These are phyloP conservation scores for Xestia xanthographa DNA, from an alignment of 2,888 invertebrate genomes.

Conservation along the genomic window DNA sequence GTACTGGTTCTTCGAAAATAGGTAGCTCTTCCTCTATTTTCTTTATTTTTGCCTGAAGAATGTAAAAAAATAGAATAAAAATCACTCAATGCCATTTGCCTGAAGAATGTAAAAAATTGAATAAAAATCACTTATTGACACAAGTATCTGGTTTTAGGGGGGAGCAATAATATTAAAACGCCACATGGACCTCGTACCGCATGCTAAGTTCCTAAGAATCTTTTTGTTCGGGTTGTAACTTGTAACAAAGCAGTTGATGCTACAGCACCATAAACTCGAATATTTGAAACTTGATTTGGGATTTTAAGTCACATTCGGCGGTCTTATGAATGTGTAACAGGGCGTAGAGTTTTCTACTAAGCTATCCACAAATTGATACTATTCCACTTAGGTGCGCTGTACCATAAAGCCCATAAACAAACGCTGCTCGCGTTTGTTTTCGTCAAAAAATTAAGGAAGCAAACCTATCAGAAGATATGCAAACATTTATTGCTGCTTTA, in stretches of 20 bases:
- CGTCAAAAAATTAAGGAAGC: not conserved
- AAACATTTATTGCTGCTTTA: not conserved
- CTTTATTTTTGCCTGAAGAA: slow-evolving; percentile 83
- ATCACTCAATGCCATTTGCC: not conserved
- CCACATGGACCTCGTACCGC: too few relatives aligned
- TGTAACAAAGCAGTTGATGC: not conserved
- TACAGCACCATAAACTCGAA: too few relatives aligned
- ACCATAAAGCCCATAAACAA: not conserved
- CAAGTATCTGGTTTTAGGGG: not conserved
- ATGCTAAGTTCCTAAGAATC: not conserved
- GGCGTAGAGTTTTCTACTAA: not conserved
- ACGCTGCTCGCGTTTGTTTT: too few relatives aligned
- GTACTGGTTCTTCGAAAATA: slow-evolving; percentile 86
- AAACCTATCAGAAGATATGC: not conserved
- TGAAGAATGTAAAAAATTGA: too few relatives aligned
- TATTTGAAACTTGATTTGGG: not conserved
- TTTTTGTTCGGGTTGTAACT: not conserved
- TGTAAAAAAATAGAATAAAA: not conserved
- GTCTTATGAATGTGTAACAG: not conserved
- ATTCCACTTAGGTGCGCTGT: not conserved
- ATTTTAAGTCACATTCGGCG: not conserved
- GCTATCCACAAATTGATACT: not conserved
- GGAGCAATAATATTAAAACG: not conserved
- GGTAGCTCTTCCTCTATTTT: slow-evolving; percentile 81
- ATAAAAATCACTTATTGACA: not conserved